Evolutionary conservation across 92 coral and sea anemone genomes (phyloP).

Genomic region (Palythoa grandiflora): DNA sequence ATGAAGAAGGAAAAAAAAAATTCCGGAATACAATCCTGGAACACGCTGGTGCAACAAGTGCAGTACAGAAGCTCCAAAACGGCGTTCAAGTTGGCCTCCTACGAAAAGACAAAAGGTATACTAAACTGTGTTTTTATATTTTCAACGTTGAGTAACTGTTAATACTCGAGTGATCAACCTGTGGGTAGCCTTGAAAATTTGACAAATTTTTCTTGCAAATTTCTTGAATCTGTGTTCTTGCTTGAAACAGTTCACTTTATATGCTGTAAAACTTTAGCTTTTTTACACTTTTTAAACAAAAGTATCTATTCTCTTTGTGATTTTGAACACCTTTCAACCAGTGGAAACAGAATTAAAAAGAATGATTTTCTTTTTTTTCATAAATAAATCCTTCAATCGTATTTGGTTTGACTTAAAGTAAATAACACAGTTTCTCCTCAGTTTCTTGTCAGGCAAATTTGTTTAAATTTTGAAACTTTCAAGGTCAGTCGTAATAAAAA

Average conservation of each 20-base stretch:
- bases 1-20: constrained; percentile 40
- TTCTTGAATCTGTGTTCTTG: neutral
- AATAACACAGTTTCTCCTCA: neutral
- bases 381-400: neutral
- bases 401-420: neutral
- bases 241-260: constrained; percentile 3
- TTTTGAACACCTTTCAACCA: neutral
- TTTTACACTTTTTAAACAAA: neutral
- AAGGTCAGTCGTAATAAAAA: neutral
- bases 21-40: constrained; percentile 36
- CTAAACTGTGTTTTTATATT: neutral
- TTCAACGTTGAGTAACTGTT: neutral
- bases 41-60: constrained; percentile 55
- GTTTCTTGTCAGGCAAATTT: neutral
- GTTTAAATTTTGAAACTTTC: neutral
- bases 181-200: neutral
- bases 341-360: neutral
- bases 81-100: constrained; percentile 10
- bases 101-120: constrained; percentile 8
- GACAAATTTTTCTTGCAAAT: constrained; percentile 9
- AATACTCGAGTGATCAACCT: neutral
- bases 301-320: neutral
- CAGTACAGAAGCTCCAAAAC: constrained; percentile 26
- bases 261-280: neutral
- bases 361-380: neutral